Conservation (phyloP, 2,888 invertebrate genomes). For the Tineola bisselliella region DNA sequence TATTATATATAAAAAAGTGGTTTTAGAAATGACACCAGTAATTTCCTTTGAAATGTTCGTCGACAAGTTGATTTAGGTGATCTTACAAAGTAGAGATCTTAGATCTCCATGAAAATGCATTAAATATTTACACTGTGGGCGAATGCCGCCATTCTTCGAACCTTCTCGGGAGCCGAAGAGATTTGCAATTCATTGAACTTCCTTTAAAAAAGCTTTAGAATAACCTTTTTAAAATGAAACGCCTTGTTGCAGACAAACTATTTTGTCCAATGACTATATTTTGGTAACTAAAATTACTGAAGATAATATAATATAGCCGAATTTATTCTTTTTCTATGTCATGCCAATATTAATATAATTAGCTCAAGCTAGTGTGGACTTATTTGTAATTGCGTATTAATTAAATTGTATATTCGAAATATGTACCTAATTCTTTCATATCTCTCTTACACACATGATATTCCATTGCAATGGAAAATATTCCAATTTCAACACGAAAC, state of each 20-base stretch:
- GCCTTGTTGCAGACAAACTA: background rate
- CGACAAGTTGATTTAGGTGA: conserved; percentile 43
- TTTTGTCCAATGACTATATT: too few relatives aligned
- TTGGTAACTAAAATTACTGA: too few relatives aligned
- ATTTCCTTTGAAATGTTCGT: conserved; percentile 11
- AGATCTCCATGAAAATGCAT: conserved; percentile 58
- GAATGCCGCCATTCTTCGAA: conserved; percentile 43
- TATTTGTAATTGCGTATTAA: too few relatives aligned
- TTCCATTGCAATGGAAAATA: conserved; percentile 8
- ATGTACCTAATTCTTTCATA: background rate
- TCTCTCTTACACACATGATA: background rate
- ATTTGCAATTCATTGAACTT: conserved; percentile 64
- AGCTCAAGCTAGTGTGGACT: too few relatives aligned
- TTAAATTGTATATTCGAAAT: too few relatives aligned
- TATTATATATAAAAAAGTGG: too few relatives aligned
- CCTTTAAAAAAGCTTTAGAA: conserved; percentile 50
- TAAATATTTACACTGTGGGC: conserved; percentile 57
- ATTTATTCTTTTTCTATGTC: too few relatives aligned
- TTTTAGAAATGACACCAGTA: background rate
- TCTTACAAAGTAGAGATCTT: conserved; percentile 52
- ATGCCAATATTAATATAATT: too few relatives aligned
- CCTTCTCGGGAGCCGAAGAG: conserved; percentile 45
- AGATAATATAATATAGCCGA: too few relatives aligned
- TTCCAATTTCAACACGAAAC: conserved; percentile 1
- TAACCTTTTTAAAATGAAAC: conserved; percentile 22